phyloP scores from a whole-genome alignment of 2,113 vertebrate genomes.

The Aegypius monachus region DNA sequence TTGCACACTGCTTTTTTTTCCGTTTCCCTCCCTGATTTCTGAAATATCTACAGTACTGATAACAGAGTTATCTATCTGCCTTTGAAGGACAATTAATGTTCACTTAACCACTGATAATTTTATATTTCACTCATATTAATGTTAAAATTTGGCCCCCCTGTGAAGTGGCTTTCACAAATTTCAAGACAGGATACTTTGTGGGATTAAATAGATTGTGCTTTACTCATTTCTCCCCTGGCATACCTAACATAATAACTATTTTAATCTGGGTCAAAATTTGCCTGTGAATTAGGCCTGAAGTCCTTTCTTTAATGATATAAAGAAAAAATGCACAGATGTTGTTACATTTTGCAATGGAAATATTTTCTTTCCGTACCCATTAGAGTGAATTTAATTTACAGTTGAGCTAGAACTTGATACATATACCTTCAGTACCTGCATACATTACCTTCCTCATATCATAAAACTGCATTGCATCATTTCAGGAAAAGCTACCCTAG shows the following conservation, averaged over 20 bases:
- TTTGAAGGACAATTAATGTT: constrained; percentile 13
- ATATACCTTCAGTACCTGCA: not conserved
- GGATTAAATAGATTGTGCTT: not conserved
- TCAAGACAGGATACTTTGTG: not conserved
- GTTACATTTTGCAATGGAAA: constrained; percentile 13
- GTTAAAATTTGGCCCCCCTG: not conserved
- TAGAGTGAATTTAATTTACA: constrained; percentile 28
- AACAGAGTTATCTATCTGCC: not conserved
- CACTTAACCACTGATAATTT: not conserved
- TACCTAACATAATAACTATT: not conserved
- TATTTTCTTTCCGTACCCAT: constrained; percentile 24
- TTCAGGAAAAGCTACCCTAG: not conserved
- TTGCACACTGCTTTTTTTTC: not conserved
- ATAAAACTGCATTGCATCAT: not conserved
- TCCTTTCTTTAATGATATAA: not conserved
- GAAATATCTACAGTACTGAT: not conserved
- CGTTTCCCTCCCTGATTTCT: not conserved
- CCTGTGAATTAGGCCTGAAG: not conserved
- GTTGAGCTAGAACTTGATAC: not conserved
- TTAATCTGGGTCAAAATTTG: not conserved
- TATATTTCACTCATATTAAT: not conserved
- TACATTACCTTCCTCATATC: not conserved
- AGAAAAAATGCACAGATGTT: not conserved
- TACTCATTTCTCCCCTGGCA: not conserved
- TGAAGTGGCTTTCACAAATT: not conserved